Evolutionary conservation across 2,888 invertebrate species (phyloP), one percentile per base, ranked within the genome.

Genomic region (Archips crataeganus): DNA sequence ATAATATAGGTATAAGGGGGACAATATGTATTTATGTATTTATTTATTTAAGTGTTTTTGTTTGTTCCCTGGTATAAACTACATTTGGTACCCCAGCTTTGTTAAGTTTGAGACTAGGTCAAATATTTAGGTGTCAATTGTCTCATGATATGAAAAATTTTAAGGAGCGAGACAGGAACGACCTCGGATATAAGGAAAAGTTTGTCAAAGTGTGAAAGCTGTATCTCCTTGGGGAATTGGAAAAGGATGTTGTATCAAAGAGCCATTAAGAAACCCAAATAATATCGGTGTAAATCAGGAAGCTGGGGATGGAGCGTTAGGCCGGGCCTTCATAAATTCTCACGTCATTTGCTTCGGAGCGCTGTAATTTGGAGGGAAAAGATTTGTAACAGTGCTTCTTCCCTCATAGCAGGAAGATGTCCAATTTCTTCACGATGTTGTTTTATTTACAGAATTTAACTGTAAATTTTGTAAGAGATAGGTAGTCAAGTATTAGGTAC

Each of bases 221-320:
- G 67, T 75, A 74, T 65, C 64, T 71, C 66, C 51, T 63, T 32
- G 11, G 64, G 75, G 77, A 80, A 79, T 81, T 75, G 79, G 77
- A 79, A 79, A 81, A 81, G 83, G 81, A 83, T 82, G 82, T 82
- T 75, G 79, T 85, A 85, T 85, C 85, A 84, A 85, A 85, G 84
- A 84, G 80, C 85, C 86, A 87, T 87, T 86, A 86, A 79, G 82
- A 81, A 83, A 84, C 82, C 82, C 85, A 84, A 87, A 87, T 85
- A 86, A 84, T 82, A 81, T 79, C 82, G 80, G 82, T 80, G 85
- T 83, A 84, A 86, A 87, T 86, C 86, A 85, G 82, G 80, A 84
- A 85, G 83, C 83, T 79, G 74, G 77, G 77, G 83, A 80, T 79
- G 79, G 77, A 75, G 76, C 75, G 75, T 78, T 77, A 75, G 72